Evolutionary conservation across 2,797 vertebrate genomes (phyloP).

Genomic region (Chromobotia macracanthus): DNA sequence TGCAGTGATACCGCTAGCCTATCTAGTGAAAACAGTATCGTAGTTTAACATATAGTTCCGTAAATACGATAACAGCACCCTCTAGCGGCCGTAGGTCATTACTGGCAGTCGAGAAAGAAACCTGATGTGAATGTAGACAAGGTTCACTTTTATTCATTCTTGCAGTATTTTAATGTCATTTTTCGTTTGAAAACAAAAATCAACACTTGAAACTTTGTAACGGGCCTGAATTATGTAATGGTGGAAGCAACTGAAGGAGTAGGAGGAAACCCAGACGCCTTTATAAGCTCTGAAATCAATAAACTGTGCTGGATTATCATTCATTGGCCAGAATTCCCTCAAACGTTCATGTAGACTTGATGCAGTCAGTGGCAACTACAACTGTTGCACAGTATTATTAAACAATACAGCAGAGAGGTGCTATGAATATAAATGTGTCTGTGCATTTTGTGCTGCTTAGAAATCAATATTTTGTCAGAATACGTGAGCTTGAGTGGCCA

Average conservation of each 20-base stretch:
- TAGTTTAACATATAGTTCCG: background rate
- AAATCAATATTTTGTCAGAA: too few relatives aligned
- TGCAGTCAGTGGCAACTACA: too few relatives aligned
- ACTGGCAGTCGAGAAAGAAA: background rate
- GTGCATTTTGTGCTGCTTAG: too few relatives aligned
- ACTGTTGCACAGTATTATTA: too few relatives aligned
- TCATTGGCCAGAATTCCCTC: background rate
- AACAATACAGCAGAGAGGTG: too few relatives aligned
- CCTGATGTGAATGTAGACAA: background rate
- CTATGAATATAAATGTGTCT: too few relatives aligned
- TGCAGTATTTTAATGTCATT: background rate
- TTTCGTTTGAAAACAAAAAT: background rate
- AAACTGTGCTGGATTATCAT: background rate
- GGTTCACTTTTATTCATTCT: background rate
- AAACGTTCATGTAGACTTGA: background rate
- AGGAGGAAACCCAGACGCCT: background rate
- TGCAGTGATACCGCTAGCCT: background rate
- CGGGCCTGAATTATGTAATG: conserved; percentile 14
- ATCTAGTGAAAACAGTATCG: background rate
- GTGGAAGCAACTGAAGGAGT: background rate
- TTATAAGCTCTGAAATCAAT: background rate
- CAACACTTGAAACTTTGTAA: background rate
- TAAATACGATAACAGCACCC: conserved; percentile 23
- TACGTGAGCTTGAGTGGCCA: too few relatives aligned
- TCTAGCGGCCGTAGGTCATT: background rate